Evolutionary conservation across 2,797 vertebrate genomes (phyloP), one percentile per base, ranked within the genome.

Genomic region (Anguilla obscura): DNA sequence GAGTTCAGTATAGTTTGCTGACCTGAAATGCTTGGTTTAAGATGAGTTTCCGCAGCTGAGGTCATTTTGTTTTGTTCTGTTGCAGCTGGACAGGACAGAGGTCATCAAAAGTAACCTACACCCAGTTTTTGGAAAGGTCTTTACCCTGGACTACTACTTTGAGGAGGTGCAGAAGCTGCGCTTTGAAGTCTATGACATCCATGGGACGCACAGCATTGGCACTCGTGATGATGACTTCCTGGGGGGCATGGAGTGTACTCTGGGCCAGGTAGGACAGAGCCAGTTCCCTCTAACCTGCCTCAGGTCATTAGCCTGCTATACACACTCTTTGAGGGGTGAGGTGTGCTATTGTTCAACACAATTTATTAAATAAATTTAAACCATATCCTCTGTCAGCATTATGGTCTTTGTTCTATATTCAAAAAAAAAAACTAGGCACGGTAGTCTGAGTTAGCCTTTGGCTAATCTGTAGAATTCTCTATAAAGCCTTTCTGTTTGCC

Each of bases 131-230:
- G 97, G 97, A 92, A 99, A 98, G 93, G 97, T 98, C 92, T 98
- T 99, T 93, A 96, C 95, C 0, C 91, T 98, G 54, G 98, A 99
- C 91, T 99, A 98, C 92, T 99, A 97, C 92, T 99, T 99, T 0
- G 98, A 99, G 94, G 98, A 99, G 92, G 98, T 98, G 16, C 98
- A 99, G 96, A 98, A 97, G 93, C 96, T 99, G 90, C 97, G 98
- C 0, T 99, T 99, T 0, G 98, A 99, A 91, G 98, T 98, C 50
- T 99, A 98, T 0, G 98, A 99, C 95, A 98, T 97, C 87, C 98
- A 97, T 0, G 97, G 98, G 66, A 96, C 98, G 8, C 93, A 97
- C 9, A 96, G 96, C 76, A 95, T 98, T 0, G 96, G 97, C 87
- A 96, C 97, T 0, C 97, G 97, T 0, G 98, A 98, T 0, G 98